These are phyloP conservation scores for Porites cylindrica DNA, from an alignment of 92 coral and sea anemone species.

Conservation along the genomic window DNA sequence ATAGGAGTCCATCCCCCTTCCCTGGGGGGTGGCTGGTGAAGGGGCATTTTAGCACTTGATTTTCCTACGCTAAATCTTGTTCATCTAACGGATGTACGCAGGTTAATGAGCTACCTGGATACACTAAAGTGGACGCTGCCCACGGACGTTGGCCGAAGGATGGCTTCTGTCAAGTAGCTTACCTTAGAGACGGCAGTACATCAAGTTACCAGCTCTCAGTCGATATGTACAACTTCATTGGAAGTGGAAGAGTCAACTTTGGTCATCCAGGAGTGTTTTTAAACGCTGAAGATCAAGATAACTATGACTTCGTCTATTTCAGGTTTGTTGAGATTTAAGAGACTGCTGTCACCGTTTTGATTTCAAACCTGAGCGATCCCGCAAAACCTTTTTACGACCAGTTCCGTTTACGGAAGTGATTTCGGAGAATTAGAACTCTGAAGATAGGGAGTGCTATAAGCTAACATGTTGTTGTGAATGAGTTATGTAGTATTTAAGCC, in stretches of 20 bases:
- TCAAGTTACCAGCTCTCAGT: conserved; percentile 34
- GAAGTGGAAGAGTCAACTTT: conserved; percentile 35
- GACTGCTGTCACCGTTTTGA: too few relatives aligned
- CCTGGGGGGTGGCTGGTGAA: too few relatives aligned
- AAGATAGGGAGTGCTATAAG: too few relatives aligned
- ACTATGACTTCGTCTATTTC: conserved; percentile 78
- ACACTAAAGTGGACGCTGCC: conserved; percentile 66
- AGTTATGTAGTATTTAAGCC: background rate
- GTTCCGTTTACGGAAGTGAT: conserved; percentile 1
- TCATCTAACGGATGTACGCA: background rate
- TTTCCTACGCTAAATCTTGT: too few relatives aligned
- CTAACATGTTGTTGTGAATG: too few relatives aligned
- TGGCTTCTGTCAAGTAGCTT: conserved; percentile 61
- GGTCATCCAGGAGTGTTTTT: conserved; percentile 70
- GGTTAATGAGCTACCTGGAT: conserved; percentile 10
- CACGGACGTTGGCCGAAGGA: conserved; percentile 69
- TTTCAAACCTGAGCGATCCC: too few relatives aligned
- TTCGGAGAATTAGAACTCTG: background rate
- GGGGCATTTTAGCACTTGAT: too few relatives aligned
- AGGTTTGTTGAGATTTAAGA: conserved; percentile 35
- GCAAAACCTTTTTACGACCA: too few relatives aligned
- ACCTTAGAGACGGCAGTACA: background rate
- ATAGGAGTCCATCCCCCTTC: too few relatives aligned
- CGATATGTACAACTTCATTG: conserved; percentile 35
- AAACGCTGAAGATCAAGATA: conserved; percentile 63